Percentiles rank a stretch among this genome's conserved stretches.
Evolutionary conservation across 1,140 invertebrate species (phyloP).

Genomic region (Aphelinus atriplicis): DNA sequence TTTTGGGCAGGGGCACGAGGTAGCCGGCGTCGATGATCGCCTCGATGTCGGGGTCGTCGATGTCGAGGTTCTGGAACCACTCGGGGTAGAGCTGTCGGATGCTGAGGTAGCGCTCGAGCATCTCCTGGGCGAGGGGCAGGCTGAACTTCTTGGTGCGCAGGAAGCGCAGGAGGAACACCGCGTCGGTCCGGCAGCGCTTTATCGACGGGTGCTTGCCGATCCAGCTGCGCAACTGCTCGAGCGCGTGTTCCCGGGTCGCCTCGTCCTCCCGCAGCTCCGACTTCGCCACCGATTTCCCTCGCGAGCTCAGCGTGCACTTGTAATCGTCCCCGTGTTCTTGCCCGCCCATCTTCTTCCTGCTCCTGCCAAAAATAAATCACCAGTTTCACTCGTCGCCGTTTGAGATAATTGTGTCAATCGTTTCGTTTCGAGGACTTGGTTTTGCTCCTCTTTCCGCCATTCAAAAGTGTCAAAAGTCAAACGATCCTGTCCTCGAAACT

Average conservation of each 20-base stretch:
- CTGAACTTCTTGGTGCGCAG: constrained; percentile 88
- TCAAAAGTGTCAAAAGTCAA: no score
- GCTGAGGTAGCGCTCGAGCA: constrained; percentile 85
- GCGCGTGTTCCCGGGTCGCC: constrained; percentile 72
- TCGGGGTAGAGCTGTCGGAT: constrained; percentile 82
- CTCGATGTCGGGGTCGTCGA: constrained; percentile 74
- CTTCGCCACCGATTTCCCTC: constrained; percentile 70
- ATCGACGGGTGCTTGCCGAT: constrained; percentile 81
- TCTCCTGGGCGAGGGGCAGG: constrained; percentile 82
- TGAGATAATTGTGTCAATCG: no score
- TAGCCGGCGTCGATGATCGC: constrained; percentile 86
- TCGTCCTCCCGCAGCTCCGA: constrained; percentile 80
- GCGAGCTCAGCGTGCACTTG: constrained; percentile 58
- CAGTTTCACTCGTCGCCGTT: no score
- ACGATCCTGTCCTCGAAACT: no score
- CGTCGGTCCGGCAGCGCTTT: constrained; percentile 79
- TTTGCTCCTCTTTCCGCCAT: no score
- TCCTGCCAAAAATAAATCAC: no score
- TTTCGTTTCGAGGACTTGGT: no score
- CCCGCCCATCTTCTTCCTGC: constrained; percentile 47
- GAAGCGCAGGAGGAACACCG: constrained; percentile 83
- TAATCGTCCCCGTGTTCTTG: constrained; percentile 50
- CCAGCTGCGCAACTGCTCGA: constrained; percentile 80
- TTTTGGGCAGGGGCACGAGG: constrained; percentile 78
- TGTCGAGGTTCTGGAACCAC: constrained; percentile 84